Evolutionary conservation across 2,888 invertebrate species (phyloP).

Genomic region (Druceiella hillmani): DNA sequence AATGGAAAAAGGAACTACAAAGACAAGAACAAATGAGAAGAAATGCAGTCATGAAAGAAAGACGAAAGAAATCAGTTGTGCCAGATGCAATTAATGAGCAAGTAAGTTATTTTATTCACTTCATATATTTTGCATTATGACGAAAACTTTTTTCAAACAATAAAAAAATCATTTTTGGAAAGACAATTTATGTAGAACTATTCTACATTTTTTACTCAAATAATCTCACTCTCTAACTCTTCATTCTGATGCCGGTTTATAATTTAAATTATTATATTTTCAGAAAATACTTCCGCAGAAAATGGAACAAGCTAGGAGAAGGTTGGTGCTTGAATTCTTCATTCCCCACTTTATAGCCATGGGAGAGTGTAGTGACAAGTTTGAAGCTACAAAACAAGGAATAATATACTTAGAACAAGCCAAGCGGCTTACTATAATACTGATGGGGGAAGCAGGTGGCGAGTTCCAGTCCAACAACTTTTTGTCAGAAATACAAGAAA

Average conservation of each 20-base stretch:
- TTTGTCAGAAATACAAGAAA: too few species aligned
- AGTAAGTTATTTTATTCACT: conserved; percentile 34
- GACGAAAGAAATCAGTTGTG: conserved; percentile 33
- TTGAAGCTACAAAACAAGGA: conserved; percentile 56
- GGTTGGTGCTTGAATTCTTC: conserved; percentile 63
- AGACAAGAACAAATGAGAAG: conserved; percentile 38
- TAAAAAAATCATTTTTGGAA: too few species aligned
- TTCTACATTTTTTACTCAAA: too few species aligned
- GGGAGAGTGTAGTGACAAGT: conserved; percentile 58
- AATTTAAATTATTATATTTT: conserved; percentile 28
- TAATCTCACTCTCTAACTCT: too few species aligned
- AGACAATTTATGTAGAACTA: too few species aligned
- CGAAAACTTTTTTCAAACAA: not conserved
- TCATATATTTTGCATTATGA: not conserved
- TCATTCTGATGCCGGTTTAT: conserved; percentile 7
- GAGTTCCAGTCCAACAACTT: too few species aligned
- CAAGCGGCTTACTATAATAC: conserved; percentile 56
- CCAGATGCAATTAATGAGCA: conserved; percentile 51
- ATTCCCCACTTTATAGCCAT: conserved; percentile 67
- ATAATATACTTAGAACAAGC: conserved; percentile 67
- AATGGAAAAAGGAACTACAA: conserved; percentile 42
- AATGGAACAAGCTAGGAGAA: conserved; percentile 55
- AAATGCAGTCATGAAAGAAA: conserved; percentile 30
- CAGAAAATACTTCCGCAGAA: conserved; percentile 40
- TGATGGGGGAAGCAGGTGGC: conserved; percentile 53